Conservation (phyloP, 2,113 vertebrate genomes). For the Amblyornis subalaris region DNA sequence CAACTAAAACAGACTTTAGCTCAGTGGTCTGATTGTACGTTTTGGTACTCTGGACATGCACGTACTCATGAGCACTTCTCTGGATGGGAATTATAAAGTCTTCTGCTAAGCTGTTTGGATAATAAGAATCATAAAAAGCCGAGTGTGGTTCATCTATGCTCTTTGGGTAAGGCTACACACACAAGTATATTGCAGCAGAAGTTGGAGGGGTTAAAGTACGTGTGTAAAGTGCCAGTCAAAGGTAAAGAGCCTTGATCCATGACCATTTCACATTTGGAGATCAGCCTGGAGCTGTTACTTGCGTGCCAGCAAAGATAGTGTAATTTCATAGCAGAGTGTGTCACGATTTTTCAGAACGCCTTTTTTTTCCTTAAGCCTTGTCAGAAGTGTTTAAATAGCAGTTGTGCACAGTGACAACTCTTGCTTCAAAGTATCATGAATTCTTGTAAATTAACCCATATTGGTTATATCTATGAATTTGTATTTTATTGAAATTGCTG, state of each 20-base stretch:
- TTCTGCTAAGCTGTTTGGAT: not conserved
- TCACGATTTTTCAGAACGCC: not conserved
- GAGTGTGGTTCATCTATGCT: not conserved
- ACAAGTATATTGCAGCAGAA: not conserved
- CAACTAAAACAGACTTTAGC: not conserved
- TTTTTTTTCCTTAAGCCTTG: not conserved
- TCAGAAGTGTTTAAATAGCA: slow-evolving; percentile 4
- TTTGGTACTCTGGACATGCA: not conserved
- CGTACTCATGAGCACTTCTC: not conserved
- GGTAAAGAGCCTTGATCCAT: slow-evolving; percentile 9
- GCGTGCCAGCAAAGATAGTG: not conserved
- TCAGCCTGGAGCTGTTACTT: not conserved
- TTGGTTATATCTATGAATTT: not conserved
- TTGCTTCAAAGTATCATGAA: not conserved
- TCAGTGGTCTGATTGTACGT: not conserved
- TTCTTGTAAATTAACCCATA: not conserved
- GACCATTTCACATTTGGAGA: not conserved
- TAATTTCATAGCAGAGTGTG: not conserved
- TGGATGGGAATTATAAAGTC: not conserved
- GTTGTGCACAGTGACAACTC: not conserved
- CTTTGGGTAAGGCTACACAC: not conserved
- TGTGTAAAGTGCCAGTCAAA: not conserved
- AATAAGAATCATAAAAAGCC: not conserved
- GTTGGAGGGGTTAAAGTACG: not conserved
- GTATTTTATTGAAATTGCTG: not conserved